These are phyloP conservation scores for Apamea sordens DNA, from an alignment of 2,888 invertebrate species.

Conservation along the genomic window DNA sequence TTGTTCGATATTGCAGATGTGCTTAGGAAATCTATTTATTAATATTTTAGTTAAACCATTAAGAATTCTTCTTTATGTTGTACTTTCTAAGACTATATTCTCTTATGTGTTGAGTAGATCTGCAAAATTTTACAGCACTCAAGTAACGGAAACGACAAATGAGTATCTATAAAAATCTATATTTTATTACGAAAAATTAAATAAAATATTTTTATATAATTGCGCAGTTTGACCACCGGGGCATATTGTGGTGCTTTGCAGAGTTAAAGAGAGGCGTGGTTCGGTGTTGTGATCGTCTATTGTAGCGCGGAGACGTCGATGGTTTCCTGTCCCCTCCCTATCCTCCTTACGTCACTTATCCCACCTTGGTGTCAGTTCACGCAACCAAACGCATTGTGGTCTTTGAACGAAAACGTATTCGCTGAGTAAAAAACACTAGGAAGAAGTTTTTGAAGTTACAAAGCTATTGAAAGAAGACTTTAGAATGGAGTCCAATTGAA, in stretches of 20 bases:
- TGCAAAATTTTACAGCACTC: constrained; percentile 40
- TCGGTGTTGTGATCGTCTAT: constrained; percentile 80
- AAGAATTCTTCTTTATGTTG: constrained; percentile 56
- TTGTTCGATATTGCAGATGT: constrained; percentile 48
- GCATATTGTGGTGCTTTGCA: constrained; percentile 86
- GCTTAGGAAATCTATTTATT: constrained; percentile 58
- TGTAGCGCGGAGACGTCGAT: constrained; percentile 61
- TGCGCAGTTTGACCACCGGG: constrained; percentile 85
- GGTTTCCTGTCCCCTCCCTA: constrained; percentile 43
- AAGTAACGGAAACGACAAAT: constrained; percentile 28
- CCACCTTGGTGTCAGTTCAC: constrained; percentile 62
- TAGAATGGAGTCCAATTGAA: constrained; percentile 44
- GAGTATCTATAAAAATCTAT: constrained; percentile 62
- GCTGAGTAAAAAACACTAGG: constrained; percentile 11
- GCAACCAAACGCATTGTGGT: constrained; percentile 43
- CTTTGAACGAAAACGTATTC: constrained; percentile 26
- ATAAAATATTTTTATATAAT: constrained; percentile 71
- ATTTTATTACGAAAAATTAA: constrained; percentile 65
- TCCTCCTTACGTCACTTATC: constrained; percentile 43
- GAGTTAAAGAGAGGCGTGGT: constrained; percentile 73
- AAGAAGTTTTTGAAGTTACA: constrained; percentile 16
- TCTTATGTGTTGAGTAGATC: constrained; percentile 50
- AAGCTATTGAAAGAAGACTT: constrained; percentile 25
- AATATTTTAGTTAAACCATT: constrained; percentile 48
- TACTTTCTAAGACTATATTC: constrained; percentile 59